Base-by-base conservation (phyloP, 1,140 invertebrate species). In the Philopotamus ludificatus region DNA sequence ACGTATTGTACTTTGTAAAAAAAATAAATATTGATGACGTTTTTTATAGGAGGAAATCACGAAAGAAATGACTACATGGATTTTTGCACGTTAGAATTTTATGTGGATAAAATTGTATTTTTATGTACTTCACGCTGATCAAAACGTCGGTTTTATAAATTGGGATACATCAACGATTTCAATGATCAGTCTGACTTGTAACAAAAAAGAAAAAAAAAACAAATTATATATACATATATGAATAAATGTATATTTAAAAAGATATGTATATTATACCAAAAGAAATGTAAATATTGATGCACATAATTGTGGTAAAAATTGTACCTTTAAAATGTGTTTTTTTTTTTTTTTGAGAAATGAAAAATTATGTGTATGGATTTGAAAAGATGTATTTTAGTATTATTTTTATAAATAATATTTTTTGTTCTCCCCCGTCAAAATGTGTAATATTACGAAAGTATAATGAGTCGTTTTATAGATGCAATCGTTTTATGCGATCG, bases 291-390 rank as follows among this genome's bases (percentile, higher is more conserved):
- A 70, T 70, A 70, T 60, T 47, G 45, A 58, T 70, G 68, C 68
- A 70, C 68, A 67, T 69, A 69, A 63, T 67, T 65, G 63, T 65
- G 68, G 59, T 69, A 65, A 67, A 65, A 70, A 66, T 42, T 61
- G 68, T 70, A 70, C 68, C 68, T 70, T 65, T 59, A 61, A 61
- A 65, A n/a, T n/a, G n/a, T n/a, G n/a, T n/a, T n/a, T n/a, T n/a
- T n/a, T n/a, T n/a, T n/a, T n/a, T n/a, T 57, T 65, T 55, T 62
- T 65, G 61, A 55, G 67, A 57, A 20, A 51, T 53, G 23, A 53
- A 26, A 53, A 25, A 26, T n/a, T 21, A 55, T 45, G 47, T 63
- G 42, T 53, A 45, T 63, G 59, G 64, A 60, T 63, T 70, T 66
- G 59, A 65, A 65, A 70, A 63, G 49, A 61, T 50, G 60, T 66